Evolutionary conservation across 2,888 invertebrate species (phyloP).

Genomic region (Steinernema scapterisci): DNA sequence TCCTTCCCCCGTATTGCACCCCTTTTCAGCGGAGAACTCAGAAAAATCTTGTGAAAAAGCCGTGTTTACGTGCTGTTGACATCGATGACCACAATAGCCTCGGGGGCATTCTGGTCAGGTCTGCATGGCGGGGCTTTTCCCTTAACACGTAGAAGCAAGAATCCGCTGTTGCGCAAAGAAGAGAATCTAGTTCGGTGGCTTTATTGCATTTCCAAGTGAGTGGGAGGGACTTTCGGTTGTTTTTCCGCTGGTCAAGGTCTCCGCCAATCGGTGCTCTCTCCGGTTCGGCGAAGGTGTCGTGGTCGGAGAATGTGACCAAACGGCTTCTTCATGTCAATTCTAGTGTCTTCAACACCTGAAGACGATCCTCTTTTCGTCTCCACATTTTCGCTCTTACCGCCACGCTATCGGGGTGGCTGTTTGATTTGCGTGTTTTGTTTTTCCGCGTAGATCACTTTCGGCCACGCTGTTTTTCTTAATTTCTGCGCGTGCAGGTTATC

Average conservation of each 20-base stretch:
- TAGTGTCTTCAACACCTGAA: no score
- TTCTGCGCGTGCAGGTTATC: background rate
- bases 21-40: no score
- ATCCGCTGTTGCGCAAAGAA: no score
- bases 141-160: background rate
- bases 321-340: no score
- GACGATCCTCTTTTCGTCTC: no score
- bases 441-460: background rate
- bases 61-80: no score
- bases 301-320: conserved; percentile 12
- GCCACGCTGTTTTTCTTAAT: background rate
- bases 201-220: conserved; percentile 27
- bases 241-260: conserved; percentile 28
- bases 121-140: conserved; percentile 12
- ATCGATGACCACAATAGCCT: conserved; percentile 23
- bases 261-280: conserved; percentile 3
- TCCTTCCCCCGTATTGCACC: no score
- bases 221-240: conserved; percentile 30
- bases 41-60: no score
- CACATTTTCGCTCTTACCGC: no score
- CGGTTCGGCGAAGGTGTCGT: background rate
- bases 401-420: no score
- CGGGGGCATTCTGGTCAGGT: conserved; percentile 27
- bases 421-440: background rate
- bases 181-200: conserved; percentile 10